Base-by-base conservation (phyloP, 2,113 vertebrate genomes). In the Oryzias javanicus region DNA sequence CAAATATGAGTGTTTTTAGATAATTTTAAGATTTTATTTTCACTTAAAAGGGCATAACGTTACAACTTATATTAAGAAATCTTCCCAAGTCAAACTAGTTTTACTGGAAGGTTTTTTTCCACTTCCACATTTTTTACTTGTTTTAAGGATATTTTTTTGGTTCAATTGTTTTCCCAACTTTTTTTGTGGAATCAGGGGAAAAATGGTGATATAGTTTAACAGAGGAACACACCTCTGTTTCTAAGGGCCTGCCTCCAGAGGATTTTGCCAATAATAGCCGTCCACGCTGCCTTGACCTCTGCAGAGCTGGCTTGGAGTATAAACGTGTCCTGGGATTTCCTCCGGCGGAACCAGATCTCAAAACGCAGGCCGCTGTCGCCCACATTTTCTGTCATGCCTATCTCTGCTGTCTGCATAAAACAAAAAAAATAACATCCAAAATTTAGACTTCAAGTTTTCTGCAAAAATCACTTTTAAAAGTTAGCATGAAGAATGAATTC, bases 311-410 rank as follows among this genome's bases (percentile, higher is more conserved):
- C 93, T 66, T 95, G 94, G 29, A 94, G 91, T 64, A 93, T 82
- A 59, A 92, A 94, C 0, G 92, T 94, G 71, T 94, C 94, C 71
- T 94, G 92, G 6, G 91, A 90, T 67, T 94, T 93, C 73, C 92
- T 89, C 24, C 93, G 82, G 3, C 91, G 86, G 60, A 94, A 95
- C 93, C 92, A 95, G 79, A 95, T 94, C 90, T 95, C 93, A 67
- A 94, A 94, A 15, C 92, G 90, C 10, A 94, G 87, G 12, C 93
- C 92, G 2, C 91, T 93, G 75, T 94, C 92, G 0, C 94, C 94
- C 0, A 94, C 89, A 16, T 88, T 94, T 78, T 95, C 93, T 0
- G 94, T 94, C 89, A 94, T 91, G 16, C 93, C 92, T 24, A 94
- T 93, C 69, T 94, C 90, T 14, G 94, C 93, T 1, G 89, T 94